Base-by-base conservation (phyloP, 2,113 vertebrate genomes). In the Seriola aureovittata region DNA sequence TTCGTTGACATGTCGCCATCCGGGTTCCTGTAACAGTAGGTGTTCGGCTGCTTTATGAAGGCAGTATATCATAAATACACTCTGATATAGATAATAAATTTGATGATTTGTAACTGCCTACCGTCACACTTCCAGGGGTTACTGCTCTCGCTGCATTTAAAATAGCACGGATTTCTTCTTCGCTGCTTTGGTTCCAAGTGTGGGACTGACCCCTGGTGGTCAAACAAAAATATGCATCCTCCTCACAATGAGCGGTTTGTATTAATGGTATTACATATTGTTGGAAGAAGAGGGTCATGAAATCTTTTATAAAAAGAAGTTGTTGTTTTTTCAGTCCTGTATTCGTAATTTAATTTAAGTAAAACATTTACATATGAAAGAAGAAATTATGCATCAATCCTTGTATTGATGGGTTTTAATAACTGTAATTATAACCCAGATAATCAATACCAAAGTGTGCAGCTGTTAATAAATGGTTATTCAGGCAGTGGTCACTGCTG, bases 81-180 rank as follows among this genome's bases (percentile, higher is more conserved):
- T 32, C 32, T 8, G 4, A 13, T 34, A 19, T 48, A 0, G 1
- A 0, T 5, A 5, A 19, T 32, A 25, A 50, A 44, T 21, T 0
- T 2, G 5, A 0, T 6, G 10, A 12, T 66, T 46, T 63, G 4
- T n/a, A 21, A 19, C 3, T 17, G 17, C 42, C 36, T 44, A 36
- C 5, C 3, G 17, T 4, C 4, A 5, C 3, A 46, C 44, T 60
- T 6, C 8, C 3, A 12, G 0, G 0, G 9, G 0, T n/a, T 13
- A 10, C 8, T 13, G 1, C 1, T 7, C 1, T 25, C 1, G 13
- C 10, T 19, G 58, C 14, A 29, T 58, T 38, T 64, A n/a, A 0
- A 36, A 1, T 42, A 65, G 59, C 2, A 10, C 3, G 8, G 46
- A 0, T 5, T 46, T 88, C 87, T 91, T 92, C 87, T 92, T 88